Percentiles rank a stretch among this genome's conserved stretches.
Evolutionary conservation across 1,140 invertebrate species (phyloP).

Genomic region (Oedothorax gibbosus): DNA sequence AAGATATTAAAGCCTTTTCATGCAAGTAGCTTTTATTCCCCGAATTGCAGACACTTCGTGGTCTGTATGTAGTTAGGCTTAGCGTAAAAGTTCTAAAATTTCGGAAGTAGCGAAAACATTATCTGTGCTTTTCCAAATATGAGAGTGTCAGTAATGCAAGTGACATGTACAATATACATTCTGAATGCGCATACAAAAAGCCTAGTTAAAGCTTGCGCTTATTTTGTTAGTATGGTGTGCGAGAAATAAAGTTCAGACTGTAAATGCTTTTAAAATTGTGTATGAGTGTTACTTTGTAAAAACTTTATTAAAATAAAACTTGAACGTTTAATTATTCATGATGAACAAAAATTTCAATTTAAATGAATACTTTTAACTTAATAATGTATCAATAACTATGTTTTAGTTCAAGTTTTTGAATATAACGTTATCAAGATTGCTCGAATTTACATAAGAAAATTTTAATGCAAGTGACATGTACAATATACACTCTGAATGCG

Average conservation of each 20-base stretch:
- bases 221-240: not conserved
- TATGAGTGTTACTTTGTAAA: too few relatives aligned
- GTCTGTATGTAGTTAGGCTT: too few relatives aligned
- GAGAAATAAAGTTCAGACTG: not conserved
- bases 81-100: too few relatives aligned
- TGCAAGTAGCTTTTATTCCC: slow-evolving; percentile 17
- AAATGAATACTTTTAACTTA: not conserved
- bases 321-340: not conserved
- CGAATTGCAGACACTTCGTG: too few relatives aligned
- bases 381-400: not conserved
- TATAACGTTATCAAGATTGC: too few relatives aligned
- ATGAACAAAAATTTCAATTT: too few relatives aligned
- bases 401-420: not conserved
- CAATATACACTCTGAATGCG: not conserved
- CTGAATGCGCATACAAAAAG: slow-evolving; percentile 27
- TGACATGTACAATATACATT: not conserved
- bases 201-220: slow-evolving; percentile 5
- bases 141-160: not conserved
- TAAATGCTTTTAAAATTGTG: not conserved
- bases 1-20: slow-evolving; percentile 36
- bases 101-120: too few relatives aligned
- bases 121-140: not conserved
- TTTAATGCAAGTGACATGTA: not conserved
- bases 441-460: too few relatives aligned
- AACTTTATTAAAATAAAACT: not conserved